These are phyloP conservation scores for Tachina grossa DNA, from an alignment of 2,888 invertebrate species.

Conservation along the genomic window DNA sequence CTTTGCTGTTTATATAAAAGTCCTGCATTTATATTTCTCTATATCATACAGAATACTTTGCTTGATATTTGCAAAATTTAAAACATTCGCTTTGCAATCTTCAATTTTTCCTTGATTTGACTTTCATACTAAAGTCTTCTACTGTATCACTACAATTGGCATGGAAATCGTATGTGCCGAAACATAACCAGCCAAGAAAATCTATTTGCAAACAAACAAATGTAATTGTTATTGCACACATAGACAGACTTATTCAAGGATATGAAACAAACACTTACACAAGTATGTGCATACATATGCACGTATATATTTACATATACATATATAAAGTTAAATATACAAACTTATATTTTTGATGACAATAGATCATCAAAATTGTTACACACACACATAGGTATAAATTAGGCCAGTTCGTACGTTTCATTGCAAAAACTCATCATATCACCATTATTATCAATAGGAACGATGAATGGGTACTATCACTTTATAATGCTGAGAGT, in stretches of 20 bases:
- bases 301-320: conserved; percentile 33
- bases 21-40: conserved; percentile 12
- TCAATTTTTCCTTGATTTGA: conserved; percentile 7
- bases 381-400: conserved; percentile 57
- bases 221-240: conserved; percentile 3
- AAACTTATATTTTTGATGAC: conserved; percentile 74
- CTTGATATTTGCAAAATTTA: conserved; percentile 16
- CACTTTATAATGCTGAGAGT: conserved; percentile 1
- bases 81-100: neutral
- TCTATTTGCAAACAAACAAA: conserved; percentile 33
- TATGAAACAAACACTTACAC: conserved; percentile 24
- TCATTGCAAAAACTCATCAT: conserved; percentile 57
- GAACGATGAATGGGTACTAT: neutral
- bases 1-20: conserved; percentile 1
- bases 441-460: conserved; percentile 36
- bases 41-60: conserved; percentile 37
- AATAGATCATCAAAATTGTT: conserved; percentile 83
- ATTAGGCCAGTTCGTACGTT: conserved; percentile 75
- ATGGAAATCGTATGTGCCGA: conserved; percentile 20
- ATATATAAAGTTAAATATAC: conserved; percentile 21
- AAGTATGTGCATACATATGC: too few species aligned
- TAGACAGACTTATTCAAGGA: conserved; percentile 27
- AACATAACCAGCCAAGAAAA: conserved; percentile 41
- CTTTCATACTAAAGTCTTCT: neutral
- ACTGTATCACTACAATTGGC: neutral